A percentile compares a stretch with the other conserved stretches of the same genome.
These are phyloP conservation scores for Parnassius apollo DNA, from an alignment of 2,888 invertebrate genomes.

Conservation along the genomic window DNA sequence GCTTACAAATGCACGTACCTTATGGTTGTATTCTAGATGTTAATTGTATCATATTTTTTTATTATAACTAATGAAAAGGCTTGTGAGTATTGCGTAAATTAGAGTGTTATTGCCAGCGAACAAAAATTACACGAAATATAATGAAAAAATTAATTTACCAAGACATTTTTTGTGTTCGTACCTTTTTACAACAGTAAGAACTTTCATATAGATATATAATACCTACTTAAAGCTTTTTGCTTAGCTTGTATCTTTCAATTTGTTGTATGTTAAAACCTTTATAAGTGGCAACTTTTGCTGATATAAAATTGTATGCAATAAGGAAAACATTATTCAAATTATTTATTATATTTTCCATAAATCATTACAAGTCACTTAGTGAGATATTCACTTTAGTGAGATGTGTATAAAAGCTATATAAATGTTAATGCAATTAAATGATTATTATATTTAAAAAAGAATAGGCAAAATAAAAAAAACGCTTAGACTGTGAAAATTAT, in stretches of 20 bases:
- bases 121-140: neutral
- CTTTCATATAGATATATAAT: constrained; percentile 6
- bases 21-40: constrained; percentile 26
- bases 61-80: constrained; percentile 48
- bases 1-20: constrained; percentile 13
- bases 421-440: constrained; percentile 28
- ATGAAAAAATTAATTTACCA: too few relatives aligned
- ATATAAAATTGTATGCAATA: constrained; percentile 24
- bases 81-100: constrained; percentile 64
- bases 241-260: constrained; percentile 33
- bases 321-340: constrained; percentile 22
- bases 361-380: constrained; percentile 10
- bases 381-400: constrained; percentile 22
- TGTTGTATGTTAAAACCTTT: constrained; percentile 10
- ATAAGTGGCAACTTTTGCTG: constrained; percentile 24
- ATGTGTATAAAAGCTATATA: constrained; percentile 26
- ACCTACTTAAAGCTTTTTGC: constrained; percentile 23
- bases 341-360: constrained; percentile 22
- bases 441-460: constrained; percentile 31
- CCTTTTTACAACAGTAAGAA: neutral
- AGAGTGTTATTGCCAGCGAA: constrained; percentile 25
- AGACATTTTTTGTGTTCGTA: too few relatives aligned
- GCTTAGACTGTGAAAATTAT: constrained; percentile 53
- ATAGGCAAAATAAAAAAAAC: constrained; percentile 37
- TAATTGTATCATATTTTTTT: constrained; percentile 31